These are phyloP conservation scores for Manacus vitellinus DNA, from an alignment of 2,113 vertebrate genomes.

Conservation along the genomic window DNA sequence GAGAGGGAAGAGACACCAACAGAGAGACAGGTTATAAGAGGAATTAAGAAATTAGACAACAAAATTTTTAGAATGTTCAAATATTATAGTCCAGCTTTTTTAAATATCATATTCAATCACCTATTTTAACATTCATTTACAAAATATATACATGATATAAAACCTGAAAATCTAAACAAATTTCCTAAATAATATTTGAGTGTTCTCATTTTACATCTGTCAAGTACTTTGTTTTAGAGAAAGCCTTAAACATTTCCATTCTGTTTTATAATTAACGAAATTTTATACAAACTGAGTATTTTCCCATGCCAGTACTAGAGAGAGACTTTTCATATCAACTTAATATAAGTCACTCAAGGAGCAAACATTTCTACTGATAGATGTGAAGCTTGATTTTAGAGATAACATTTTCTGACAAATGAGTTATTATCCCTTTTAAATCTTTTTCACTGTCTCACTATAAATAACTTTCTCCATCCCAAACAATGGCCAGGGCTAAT, in stretches of 20 bases:
- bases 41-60: neutral
- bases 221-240: neutral
- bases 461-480: neutral
- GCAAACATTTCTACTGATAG: neutral
- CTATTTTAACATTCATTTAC: neutral
- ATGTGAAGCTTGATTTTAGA: neutral
- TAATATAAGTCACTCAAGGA: neutral
- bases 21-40: neutral
- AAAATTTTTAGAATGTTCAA: neutral
- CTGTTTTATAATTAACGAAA: neutral
- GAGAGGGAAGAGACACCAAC: neutral
- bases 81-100: neutral
- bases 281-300: neutral
- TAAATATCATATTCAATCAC: neutral
- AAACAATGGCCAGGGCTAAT: neutral
- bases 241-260: neutral
- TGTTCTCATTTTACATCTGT: neutral
- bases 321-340: neutral
- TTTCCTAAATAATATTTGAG: neutral
- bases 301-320: neutral
- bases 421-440: neutral
- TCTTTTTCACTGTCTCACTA: neutral
- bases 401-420: neutral
- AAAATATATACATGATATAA: neutral
- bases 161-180: neutral